Evolutionary conservation across 2,797 vertebrate genomes (phyloP).

Genomic region (Sebastes oblongus): DNA sequence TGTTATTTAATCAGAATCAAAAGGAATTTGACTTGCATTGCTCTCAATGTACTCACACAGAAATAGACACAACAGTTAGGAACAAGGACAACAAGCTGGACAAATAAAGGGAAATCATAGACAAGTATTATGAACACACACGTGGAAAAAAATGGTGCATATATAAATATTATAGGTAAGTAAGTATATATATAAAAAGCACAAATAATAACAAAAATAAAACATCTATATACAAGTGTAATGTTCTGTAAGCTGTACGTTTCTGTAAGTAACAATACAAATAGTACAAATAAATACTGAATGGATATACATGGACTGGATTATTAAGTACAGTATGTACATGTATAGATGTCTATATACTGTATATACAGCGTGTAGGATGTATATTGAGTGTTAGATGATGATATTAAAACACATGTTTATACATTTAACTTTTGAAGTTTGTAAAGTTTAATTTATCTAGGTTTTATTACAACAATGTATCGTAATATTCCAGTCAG

Average conservation of each 20-base stretch:
- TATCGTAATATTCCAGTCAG: neutral
- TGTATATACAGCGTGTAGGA: neutral
- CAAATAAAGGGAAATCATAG: too few species aligned
- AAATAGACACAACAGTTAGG: too few species aligned
- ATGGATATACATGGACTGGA: neutral
- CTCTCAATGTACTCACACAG: too few species aligned
- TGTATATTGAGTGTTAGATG: neutral
- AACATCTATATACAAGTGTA: neutral
- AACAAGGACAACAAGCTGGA: neutral
- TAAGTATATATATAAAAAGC: neutral
- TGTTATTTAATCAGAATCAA: neutral
- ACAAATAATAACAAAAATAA: neutral
- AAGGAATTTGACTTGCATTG: too few species aligned
- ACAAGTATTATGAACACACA: too few species aligned
- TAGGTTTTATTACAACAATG: neutral
- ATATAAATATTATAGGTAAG: too few species aligned
- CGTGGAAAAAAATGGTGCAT: too few species aligned
- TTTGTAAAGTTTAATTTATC: too few species aligned
- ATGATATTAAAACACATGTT: neutral
- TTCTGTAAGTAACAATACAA: too few species aligned
- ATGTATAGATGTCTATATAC: too few species aligned
- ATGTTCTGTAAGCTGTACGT: neutral
- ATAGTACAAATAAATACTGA: too few species aligned
- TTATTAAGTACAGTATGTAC: too few species aligned
- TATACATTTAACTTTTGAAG: neutral